Conservation (phyloP, 1,140 invertebrate species). For the Drosophila carrolli region DNA sequence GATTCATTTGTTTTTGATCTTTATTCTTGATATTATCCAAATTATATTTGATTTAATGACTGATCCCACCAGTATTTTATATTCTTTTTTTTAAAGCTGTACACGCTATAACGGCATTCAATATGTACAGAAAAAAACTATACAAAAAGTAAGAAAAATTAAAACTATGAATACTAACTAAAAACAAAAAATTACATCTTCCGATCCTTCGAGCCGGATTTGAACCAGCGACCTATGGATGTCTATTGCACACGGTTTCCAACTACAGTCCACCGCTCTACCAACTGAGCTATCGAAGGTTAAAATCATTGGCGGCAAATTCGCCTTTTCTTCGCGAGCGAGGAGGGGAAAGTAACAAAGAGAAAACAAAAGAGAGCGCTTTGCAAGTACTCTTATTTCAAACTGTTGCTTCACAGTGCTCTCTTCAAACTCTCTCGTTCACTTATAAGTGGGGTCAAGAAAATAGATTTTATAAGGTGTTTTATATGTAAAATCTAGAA, state of each 20-base stretch:
- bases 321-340: constrained; percentile 13
- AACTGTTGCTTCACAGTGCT: neutral
- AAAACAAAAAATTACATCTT: neutral
- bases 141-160: too few relatives aligned
- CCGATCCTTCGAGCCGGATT: constrained; percentile 89
- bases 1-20: too few relatives aligned
- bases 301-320: constrained; percentile 1
- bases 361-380: neutral
- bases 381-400: neutral
- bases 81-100: too few relatives aligned
- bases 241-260: constrained; percentile 4
- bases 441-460: neutral
- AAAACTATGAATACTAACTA: neutral
- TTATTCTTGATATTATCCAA: too few relatives aligned
- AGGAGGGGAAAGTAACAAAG: neutral
- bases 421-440: neutral
- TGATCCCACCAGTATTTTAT: too few relatives aligned
- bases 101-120: too few relatives aligned
- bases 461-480: neutral
- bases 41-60: too few relatives aligned
- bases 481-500: too few relatives aligned
- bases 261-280: constrained; percentile 94
- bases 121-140: neutral
- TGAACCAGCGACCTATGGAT: constrained; percentile 91
- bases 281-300: constrained; percentile 94